Evolutionary conservation across 2,888 invertebrate genomes (phyloP), one percentile per base, ranked within the genome.

Genomic region (Linnaemya tessellans): DNA sequence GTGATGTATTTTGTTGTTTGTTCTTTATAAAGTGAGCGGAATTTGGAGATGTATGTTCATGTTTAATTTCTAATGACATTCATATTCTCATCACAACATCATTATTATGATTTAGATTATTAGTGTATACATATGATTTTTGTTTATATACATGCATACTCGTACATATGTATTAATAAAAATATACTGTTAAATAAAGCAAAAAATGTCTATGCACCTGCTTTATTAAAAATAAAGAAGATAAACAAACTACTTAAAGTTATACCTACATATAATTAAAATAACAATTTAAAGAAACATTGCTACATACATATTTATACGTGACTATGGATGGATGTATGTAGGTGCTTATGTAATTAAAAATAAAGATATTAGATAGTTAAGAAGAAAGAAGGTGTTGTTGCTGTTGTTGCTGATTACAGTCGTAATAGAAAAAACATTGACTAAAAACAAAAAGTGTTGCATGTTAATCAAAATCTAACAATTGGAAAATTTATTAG

Each of bases 121-220:
- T 51, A 18, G 22, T 65, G 38, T 56, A 22, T 75, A 30, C 18
- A 65, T n/a, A 71, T 58, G n/a, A 35, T 38, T n/a, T 8, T n/a
- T 58, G 3, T 43, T 7, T 38, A 68, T 38, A 20, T 35, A 30
- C 58, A 18, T 64, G 38, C 35, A 38, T 67, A 15, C 35, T n/a
- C n/a, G n/a, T n/a, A n/a, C n/a, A n/a, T 35, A 60, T 22, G 20
- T 65, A 65, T 51, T 51, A 51, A 54, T 30, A 10, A 49, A 77
- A 54, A 80, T 46, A 58, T 49, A 51, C 15, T 41, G 46, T 58
- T 70, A 70, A 68, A 68, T 62, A 58, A 22, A 75, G 62, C 49
- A 79, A n/a, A 46, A 62, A 67, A 43, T 77, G 67, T 60, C 56
- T 51, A 18, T 84, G 81, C 78, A 84, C 78, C 81, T 81, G 84